Percentiles rank a stretch among this genome's conserved stretches.
phyloP scores from a whole-genome alignment of 2,888 invertebrate species.

The Leucoptera coffeella region DNA sequence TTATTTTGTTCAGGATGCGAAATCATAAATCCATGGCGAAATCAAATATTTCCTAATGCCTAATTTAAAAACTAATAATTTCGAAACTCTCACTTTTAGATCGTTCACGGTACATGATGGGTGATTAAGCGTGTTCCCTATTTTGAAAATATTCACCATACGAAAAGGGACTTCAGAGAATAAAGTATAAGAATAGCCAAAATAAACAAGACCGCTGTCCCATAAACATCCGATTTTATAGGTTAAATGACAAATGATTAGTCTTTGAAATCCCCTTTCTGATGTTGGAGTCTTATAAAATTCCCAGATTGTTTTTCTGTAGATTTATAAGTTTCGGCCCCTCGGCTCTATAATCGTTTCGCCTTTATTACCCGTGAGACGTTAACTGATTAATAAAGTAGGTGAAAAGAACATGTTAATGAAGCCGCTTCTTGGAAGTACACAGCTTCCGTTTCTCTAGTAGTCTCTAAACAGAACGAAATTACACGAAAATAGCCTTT shows the following conservation, averaged over 20 bases:
- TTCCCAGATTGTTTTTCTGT: slow-evolving; percentile 24
- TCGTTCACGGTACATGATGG: too few species aligned
- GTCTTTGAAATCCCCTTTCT: slow-evolving; percentile 41
- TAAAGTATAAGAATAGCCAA: slow-evolving; percentile 7
- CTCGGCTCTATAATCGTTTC: slow-evolving; percentile 40
- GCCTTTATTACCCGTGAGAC: slow-evolving; percentile 42
- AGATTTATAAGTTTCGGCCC: slow-evolving; percentile 42
- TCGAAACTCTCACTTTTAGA: too few species aligned
- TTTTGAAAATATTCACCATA: too few species aligned
- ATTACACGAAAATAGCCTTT: too few species aligned
- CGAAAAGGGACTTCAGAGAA: slow-evolving; percentile 17
- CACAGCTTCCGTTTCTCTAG: too few species aligned
- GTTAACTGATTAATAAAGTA: slow-evolving; percentile 48
- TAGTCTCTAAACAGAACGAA: too few species aligned
- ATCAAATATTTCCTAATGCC: too few species aligned
- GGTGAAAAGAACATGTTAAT: slow-evolving; percentile 34
- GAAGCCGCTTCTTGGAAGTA: slow-evolving; percentile 30
- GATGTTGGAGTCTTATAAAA: slow-evolving; percentile 30
- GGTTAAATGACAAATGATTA: slow-evolving; percentile 32
- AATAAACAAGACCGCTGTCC: slow-evolving; percentile 27
- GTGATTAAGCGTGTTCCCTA: too few species aligned
- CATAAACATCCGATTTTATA: slow-evolving; percentile 42
- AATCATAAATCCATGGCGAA: too few species aligned
- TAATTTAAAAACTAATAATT: too few species aligned
- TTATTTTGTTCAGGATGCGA: too few species aligned